Base-by-base conservation (phyloP, 2,888 invertebrate species). In the Acanthosoma haemorrhoidale region DNA sequence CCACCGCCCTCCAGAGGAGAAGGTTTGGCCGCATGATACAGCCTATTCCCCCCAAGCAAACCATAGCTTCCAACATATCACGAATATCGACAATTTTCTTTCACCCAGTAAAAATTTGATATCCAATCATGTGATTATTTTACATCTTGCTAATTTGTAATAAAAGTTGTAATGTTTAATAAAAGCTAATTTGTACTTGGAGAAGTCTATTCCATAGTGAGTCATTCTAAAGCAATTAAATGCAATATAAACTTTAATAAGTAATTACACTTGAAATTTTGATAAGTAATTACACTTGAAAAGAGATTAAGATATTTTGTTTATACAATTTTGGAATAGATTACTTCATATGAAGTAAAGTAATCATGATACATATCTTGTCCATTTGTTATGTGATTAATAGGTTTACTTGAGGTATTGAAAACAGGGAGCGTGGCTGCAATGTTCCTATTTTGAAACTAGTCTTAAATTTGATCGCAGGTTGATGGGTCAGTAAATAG, bases 11-110 rank as follows among this genome's bases (percentile, higher is more conserved):
- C 81, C 1, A 76, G 87, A 77, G 88, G 89, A 71, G 89, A 89
- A 79, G 89, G 89, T 58, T 83, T 89, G 78, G 88, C 89, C 76
- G 89, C 89, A 80, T 89, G 84, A 84, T 74, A 72, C 57, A 71
- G 59, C 64, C 38, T 51, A 58, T 39, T 43, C 59, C 59, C 58
- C n/a, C 57, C 71, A 15, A 39, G 58, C 51, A 63, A 70, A 64
- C 70, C 70, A 34, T 64, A 63, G 63, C 67, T 41, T 59, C 69
- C 39, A 38, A 61, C 31, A 36, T 63, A 60, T 39, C 69, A 29
- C 61, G 60, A 64, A 21, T 68, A 34, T 66, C 64, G 61, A 18
- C 60, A 58, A 36, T 61, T 32, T 38, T 61, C 61, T 21, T 61
- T 36, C 36, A 61, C 36, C 21, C 38, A 61, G 21, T 61, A 36